Conservation (phyloP, 1,140 invertebrate species). For the Drosophila neocordata region DNA sequence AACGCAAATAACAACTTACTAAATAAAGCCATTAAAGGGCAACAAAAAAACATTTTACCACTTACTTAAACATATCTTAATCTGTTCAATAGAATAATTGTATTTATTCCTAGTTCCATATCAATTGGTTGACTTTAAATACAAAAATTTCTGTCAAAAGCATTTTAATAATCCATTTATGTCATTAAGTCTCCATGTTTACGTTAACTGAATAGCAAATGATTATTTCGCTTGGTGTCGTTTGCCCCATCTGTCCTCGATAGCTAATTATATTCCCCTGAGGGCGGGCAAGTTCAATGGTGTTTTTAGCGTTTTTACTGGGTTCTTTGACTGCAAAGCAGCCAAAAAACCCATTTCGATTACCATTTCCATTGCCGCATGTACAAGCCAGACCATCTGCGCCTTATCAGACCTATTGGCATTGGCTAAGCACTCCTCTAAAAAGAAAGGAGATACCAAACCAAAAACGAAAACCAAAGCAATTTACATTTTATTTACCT, state of each 20-base stretch:
- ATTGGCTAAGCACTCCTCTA: constrained; percentile 5
- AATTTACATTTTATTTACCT: constrained; percentile 9
- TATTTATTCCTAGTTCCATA: background rate
- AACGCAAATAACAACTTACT: too few species aligned
- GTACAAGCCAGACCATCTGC: constrained; percentile 2
- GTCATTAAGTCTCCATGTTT: background rate
- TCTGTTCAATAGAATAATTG: background rate
- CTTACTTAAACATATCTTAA: background rate
- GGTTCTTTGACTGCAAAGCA: constrained; percentile 8
- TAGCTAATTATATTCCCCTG: constrained; percentile 7
- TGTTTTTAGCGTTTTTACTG: background rate
- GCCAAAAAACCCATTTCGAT: constrained; percentile 16
- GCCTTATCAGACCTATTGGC: constrained; percentile 16
- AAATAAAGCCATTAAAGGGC: too few species aligned
- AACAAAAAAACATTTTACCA: too few species aligned
- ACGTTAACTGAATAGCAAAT: constrained; percentile 2
- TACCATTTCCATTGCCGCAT: constrained; percentile 4
- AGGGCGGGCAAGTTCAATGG: constrained; percentile 10
- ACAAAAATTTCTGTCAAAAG: background rate
- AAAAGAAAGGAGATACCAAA: constrained; percentile 15
- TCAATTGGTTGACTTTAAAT: background rate
- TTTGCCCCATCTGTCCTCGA: constrained; percentile 1
- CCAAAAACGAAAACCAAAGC: constrained; percentile 1
- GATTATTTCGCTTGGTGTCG: background rate
- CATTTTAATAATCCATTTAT: background rate